Percentiles rank a stretch among this genome's conserved stretches.
Conservation (phyloP, 2,888 invertebrate species). For the Coremacera marginata region DNA sequence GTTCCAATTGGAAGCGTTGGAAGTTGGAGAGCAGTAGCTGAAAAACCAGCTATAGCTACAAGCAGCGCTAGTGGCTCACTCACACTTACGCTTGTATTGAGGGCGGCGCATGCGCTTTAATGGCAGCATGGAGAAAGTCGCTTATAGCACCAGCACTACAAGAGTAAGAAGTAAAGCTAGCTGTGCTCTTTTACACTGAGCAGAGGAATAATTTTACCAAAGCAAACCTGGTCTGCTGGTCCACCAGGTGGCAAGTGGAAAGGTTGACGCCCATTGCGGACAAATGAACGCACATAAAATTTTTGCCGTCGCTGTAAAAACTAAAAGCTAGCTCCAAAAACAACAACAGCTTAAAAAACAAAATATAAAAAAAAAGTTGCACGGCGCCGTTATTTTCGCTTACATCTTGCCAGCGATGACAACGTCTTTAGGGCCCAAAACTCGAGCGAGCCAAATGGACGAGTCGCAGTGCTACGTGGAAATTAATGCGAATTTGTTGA, state of each 20-base stretch:
- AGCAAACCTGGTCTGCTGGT: not conserved
- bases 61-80: not conserved
- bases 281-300: not conserved
- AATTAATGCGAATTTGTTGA: constrained; percentile 68
- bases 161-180: constrained; percentile 19
- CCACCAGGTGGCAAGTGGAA: constrained; percentile 33
- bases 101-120: constrained; percentile 30
- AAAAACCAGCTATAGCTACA: not conserved
- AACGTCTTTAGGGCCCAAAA: constrained; percentile 53
- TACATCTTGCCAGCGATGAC: not conserved
- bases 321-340: not conserved
- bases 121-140: constrained; percentile 17
- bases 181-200: not conserved
- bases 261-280: constrained; percentile 36
- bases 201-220: not conserved
- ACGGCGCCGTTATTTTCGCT: constrained; percentile 26
- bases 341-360: not conserved
- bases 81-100: not conserved
- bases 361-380: constrained; percentile 8
- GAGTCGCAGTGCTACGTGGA: constrained; percentile 67
- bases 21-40: not conserved
- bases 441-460: constrained; percentile 62
- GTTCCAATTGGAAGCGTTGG: constrained; percentile 21
- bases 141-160: not conserved
- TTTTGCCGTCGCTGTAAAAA: constrained; percentile 32